phyloP scores from a whole-genome alignment of 2,113 vertebrate genomes.

The Hemiscyllium ocellatum region DNA sequence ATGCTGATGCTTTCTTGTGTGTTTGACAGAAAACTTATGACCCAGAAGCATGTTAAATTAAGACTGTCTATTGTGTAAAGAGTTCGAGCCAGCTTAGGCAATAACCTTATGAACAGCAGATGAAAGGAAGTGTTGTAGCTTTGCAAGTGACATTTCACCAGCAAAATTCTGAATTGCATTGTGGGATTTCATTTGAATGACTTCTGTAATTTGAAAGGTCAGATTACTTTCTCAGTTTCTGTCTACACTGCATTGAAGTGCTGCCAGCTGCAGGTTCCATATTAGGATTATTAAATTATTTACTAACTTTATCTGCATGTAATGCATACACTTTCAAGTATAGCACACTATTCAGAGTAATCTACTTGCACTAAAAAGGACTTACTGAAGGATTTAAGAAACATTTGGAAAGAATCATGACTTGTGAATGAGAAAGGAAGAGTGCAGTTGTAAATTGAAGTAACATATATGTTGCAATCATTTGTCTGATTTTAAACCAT shows the following conservation, averaged over 20 bases:
- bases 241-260: conserved; percentile 51
- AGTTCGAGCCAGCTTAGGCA: conserved; percentile 36
- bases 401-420: conserved; percentile 76
- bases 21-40: conserved; percentile 39
- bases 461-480: conserved; percentile 64
- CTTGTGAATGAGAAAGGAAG: conserved; percentile 50
- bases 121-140: conserved; percentile 42
- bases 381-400: conserved; percentile 67
- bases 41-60: conserved; percentile 39
- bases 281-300: conserved; percentile 34
- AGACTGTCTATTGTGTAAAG: conserved; percentile 30
- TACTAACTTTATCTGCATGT: neutral
- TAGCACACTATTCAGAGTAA: conserved; percentile 69
- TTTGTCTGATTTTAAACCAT: conserved; percentile 67
- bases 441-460: conserved; percentile 61
- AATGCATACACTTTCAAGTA: conserved; percentile 66
- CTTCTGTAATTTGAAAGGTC: conserved; percentile 48
- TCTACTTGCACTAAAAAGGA: conserved; percentile 60
- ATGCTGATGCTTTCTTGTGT: conserved; percentile 41
- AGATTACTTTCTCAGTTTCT: conserved; percentile 47
- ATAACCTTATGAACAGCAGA: conserved; percentile 43
- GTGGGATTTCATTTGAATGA: conserved; percentile 40
- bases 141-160: conserved; percentile 40
- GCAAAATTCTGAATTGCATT: conserved; percentile 38
- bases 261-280: conserved; percentile 53